Evolutionary conservation across 2,797 vertebrate genomes (phyloP).

Genomic region (Craterocephalus amniculus): DNA sequence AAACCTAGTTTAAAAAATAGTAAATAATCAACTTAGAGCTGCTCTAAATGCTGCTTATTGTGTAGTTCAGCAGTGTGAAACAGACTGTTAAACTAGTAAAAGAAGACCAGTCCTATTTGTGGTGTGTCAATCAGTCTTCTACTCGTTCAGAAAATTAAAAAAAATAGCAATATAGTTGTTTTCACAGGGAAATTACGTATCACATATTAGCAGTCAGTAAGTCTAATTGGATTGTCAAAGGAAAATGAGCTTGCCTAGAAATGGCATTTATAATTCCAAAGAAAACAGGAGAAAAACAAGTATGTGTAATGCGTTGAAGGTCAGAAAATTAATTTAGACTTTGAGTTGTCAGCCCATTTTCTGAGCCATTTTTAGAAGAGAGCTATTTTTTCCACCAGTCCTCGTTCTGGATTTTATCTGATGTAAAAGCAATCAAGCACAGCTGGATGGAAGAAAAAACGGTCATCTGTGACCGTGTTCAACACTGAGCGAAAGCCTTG

Average conservation of each 20-base stretch:
- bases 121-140: background rate
- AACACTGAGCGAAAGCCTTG: background rate
- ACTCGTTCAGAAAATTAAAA: background rate
- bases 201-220: background rate
- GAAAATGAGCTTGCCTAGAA: background rate
- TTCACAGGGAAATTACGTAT: background rate
- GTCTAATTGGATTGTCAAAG: background rate
- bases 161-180: background rate
- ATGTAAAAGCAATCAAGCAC: conserved; percentile 6
- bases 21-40: background rate
- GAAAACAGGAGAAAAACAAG: background rate
- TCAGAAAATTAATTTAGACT: background rate
- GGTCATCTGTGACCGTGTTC: background rate
- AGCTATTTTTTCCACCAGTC: background rate
- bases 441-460: background rate
- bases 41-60: background rate
- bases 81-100: background rate
- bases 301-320: background rate
- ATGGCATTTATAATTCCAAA: background rate
- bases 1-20: background rate
- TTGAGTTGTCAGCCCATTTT: background rate
- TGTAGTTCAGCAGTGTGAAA: background rate
- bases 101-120: background rate
- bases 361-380: background rate
- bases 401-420: background rate